These are phyloP conservation scores for Gerris buenoi DNA, from an alignment of 1,140 invertebrate genomes.

Conservation along the genomic window DNA sequence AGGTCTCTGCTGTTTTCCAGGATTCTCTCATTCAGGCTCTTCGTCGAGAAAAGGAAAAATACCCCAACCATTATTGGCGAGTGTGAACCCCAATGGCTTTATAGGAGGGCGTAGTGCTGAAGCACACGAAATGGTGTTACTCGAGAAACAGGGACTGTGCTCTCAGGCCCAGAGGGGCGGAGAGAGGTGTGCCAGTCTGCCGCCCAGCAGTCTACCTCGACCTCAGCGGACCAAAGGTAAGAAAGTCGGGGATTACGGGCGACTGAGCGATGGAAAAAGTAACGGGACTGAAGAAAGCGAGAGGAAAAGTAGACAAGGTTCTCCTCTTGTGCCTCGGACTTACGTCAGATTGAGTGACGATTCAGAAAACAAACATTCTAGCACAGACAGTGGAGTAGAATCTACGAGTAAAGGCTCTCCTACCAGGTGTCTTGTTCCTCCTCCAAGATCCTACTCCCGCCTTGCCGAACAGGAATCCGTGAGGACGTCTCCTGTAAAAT, in stretches of 20 bases:
- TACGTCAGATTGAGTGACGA: conserved; percentile 3
- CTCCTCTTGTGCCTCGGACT: background rate
- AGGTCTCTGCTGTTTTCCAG: conserved; percentile 72
- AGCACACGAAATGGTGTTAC: conserved; percentile 32
- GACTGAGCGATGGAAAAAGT: conserved; percentile 21
- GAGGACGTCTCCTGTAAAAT: conserved; percentile 7
- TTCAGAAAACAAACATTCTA: background rate
- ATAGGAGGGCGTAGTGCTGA: conserved; percentile 32
- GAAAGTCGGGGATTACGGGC: conserved; percentile 23
- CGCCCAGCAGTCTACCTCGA: conserved; percentile 47
- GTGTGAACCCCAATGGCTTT: conserved; percentile 42
- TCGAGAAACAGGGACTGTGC: conserved; percentile 58
- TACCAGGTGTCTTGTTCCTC: conserved; percentile 3
- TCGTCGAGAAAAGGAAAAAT: conserved; percentile 65
- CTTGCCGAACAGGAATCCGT: conserved; percentile 12
- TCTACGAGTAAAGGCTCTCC: conserved; percentile 7
- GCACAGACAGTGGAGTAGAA: conserved; percentile 5
- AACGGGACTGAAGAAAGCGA: conserved; percentile 11
- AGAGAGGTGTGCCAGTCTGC: conserved; percentile 36
- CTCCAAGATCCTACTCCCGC: conserved; percentile 14
- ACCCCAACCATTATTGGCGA: conserved; percentile 62
- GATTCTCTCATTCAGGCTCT: conserved; percentile 67
- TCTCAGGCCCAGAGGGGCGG: conserved; percentile 55
- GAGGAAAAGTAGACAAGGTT: conserved; percentile 1
- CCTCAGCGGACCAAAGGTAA: conserved; percentile 39